Evolutionary conservation across 2,113 vertebrate species (phyloP).

Genomic region (Thinocorus orbignyianus): DNA sequence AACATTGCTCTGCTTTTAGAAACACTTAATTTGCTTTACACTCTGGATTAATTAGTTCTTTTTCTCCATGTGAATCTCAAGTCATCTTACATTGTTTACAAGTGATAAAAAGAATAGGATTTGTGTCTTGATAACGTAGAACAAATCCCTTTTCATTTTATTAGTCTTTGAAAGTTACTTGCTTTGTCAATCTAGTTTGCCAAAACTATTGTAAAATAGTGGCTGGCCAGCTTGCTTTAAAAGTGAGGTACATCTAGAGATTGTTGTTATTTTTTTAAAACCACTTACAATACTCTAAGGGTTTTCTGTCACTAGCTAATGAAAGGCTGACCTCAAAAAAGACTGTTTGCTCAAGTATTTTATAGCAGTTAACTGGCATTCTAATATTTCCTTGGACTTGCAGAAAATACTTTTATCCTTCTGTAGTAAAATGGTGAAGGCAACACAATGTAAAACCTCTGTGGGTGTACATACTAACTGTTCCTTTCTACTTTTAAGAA

Average conservation of each 20-base stretch:
- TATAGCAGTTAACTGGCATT: neutral
- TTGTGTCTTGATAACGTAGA: neutral
- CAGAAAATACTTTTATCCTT: neutral
- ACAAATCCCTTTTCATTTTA: neutral
- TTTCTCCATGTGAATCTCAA: neutral
- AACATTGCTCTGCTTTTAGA: neutral
- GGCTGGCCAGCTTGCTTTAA: neutral
- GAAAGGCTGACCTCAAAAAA: neutral
- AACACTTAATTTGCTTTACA: neutral
- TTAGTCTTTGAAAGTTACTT: neutral
- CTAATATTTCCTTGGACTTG: neutral
- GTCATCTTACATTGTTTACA: neutral
- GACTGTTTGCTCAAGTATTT: neutral
- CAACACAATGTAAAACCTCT: fast-evolving
- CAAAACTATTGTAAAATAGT: neutral
- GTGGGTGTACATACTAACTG: neutral
- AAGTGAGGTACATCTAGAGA: neutral
- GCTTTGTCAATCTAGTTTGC: neutral
- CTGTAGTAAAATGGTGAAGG: neutral
- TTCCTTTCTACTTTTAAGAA: neutral
- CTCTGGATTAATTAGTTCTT: neutral
- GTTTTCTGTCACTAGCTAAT: neutral
- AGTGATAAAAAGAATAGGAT: neutral
- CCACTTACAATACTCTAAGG: neutral
- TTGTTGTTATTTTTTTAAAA: neutral